Conservation (phyloP, 2,113 vertebrate species). For the Tiliqua scincoides region DNA sequence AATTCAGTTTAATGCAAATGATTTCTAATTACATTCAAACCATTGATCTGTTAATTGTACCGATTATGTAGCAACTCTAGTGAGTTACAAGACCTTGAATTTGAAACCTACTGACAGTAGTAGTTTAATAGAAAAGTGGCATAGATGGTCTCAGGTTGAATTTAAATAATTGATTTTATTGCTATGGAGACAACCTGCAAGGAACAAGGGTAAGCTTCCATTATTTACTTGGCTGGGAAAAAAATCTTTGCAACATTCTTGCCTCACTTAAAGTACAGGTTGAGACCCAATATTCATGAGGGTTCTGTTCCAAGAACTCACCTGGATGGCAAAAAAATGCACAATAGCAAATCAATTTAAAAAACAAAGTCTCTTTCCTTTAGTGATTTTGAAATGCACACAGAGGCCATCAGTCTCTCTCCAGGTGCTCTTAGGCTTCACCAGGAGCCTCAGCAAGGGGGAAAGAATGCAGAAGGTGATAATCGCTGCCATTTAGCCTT, state of each 20-base stretch:
- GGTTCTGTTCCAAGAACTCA: neutral
- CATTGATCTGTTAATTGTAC: constrained; percentile 22
- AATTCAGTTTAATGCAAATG: constrained; percentile 22
- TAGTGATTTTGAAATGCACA: too few relatives aligned
- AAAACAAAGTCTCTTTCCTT: too few relatives aligned
- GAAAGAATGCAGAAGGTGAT: neutral
- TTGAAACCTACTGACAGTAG: constrained; percentile 11
- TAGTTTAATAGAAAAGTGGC: constrained; percentile 3
- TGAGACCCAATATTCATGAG: too few relatives aligned
- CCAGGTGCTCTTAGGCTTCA: too few relatives aligned
- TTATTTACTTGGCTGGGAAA: constrained; percentile 36
- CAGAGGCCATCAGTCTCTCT: too few relatives aligned
- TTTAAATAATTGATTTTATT: constrained; percentile 16
- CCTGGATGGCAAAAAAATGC: neutral
- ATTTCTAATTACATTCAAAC: constrained; percentile 20
- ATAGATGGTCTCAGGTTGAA: neutral
- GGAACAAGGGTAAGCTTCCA: constrained; percentile 6
- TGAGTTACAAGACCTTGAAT: constrained; percentile 19
- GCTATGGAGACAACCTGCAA: neutral
- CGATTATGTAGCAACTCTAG: constrained; percentile 12
- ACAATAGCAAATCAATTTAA: too few relatives aligned
- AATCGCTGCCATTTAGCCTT: neutral
- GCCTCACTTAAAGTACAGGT: neutral
- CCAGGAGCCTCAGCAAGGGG: neutral
- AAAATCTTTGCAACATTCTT: neutral